Conservation (phyloP, 2,888 invertebrate genomes). For the Cephus sareptanus region DNA sequence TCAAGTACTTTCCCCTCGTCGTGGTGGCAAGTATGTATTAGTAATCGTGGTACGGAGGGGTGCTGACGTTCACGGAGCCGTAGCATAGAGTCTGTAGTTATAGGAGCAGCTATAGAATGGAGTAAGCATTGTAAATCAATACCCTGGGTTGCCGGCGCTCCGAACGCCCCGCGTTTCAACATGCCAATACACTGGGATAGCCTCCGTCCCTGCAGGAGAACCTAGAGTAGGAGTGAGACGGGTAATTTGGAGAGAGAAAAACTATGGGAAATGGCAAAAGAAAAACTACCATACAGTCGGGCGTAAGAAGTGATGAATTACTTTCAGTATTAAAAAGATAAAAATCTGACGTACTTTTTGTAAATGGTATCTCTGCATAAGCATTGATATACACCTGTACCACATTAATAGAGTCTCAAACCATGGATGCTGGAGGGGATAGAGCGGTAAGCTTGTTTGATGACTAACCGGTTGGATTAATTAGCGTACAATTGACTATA, state of each 20-base stretch:
- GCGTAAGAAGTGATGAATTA: background rate
- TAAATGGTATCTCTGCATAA: background rate
- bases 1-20: background rate
- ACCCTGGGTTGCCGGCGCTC: slow-evolving; percentile 44
- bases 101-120: slow-evolving; percentile 51
- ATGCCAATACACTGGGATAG: slow-evolving; percentile 43
- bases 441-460: background rate
- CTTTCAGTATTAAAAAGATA: background rate
- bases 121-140: slow-evolving; percentile 61
- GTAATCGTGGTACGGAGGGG: background rate
- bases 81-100: slow-evolving; percentile 40
- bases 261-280: background rate
- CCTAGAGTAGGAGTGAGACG: background rate
- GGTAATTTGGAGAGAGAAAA: background rate
- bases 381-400: background rate
- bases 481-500: background rate
- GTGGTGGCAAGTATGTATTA: background rate
- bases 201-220: slow-evolving; percentile 41
- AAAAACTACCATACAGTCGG: background rate
- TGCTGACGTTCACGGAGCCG: background rate
- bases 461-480: background rate
- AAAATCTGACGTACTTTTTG: background rate
- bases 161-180: slow-evolving; percentile 40
- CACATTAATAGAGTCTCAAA: background rate
- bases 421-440: background rate